Evolutionary conservation across 2,888 invertebrate genomes (phyloP), one percentile per base, ranked within the genome.

Genomic region (Oscheius sp.): DNA sequence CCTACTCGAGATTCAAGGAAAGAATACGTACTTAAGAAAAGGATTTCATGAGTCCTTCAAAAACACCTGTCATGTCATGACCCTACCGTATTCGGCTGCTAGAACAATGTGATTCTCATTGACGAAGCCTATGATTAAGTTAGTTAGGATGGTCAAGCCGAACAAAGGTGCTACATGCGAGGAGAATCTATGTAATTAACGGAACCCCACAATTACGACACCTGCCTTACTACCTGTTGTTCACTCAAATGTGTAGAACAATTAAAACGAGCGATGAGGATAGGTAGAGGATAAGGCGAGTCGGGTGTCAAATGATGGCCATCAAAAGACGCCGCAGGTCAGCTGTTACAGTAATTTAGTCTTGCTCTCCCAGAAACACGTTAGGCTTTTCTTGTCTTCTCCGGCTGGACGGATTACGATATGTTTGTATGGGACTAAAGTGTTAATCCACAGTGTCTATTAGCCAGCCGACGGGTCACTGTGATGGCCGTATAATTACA

Each of bases 391-490:
- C 38, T 17, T 44, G 24, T 33, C 36, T 38, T 17, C 36, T 30
- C 38, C 59, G 26, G 26, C 59, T 41, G 59, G 54, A n/a, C n/a
- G 44, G 59, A 59, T 59, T 59, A 59, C 41, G 59, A 41, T 59
- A 44, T 62, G 62, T 62, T 47, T 62, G 62, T 62, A 28, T 45
- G 24, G 8, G 45, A 49, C 12, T n/a, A 8, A 36, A 47, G 62
- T 62, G 62, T 22, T 62, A 62, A 62, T 62, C 62, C 49, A 49
- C 62, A 49, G 62, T 62, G 62, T 47, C 62, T 62, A 62, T 62
- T 62, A 44, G 59, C 44, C 59, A 41, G 41, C 44, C 59, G 59
- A 28, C 59, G 59, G 59, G 17, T 12, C 17, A 17, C 44, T 59
- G 14, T 59, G 41, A 59, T 24, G 59, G 30, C 44, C 59, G 59